Conservation (phyloP, 2,888 invertebrate species). For the Philereme transversata region DNA sequence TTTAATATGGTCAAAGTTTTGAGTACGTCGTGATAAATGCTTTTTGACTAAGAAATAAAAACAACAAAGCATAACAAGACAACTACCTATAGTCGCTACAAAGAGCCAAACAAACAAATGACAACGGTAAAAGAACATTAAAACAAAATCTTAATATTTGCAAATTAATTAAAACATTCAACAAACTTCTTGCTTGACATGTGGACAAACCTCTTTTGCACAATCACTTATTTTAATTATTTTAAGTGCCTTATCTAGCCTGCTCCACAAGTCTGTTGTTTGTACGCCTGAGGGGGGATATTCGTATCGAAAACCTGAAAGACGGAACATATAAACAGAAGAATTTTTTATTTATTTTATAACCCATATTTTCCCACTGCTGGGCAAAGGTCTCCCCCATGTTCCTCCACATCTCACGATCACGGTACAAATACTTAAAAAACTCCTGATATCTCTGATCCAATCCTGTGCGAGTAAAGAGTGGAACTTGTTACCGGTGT, state of each 20-base stretch:
- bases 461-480: too few species aligned
- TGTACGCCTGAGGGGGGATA: slow-evolving; percentile 6
- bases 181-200: slow-evolving; percentile 19
- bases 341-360: too few species aligned
- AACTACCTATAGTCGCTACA: neutral
- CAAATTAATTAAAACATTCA: slow-evolving; percentile 14
- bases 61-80: too few species aligned
- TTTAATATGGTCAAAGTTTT: too few species aligned
- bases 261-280: slow-evolving; percentile 25
- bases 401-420: too few species aligned
- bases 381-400: too few species aligned
- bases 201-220: slow-evolving; percentile 45
- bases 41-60: too few species aligned
- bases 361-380: too few species aligned
- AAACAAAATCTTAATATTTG: neutral
- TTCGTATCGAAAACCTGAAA: neutral
- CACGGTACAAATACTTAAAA: neutral
- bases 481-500: too few species aligned
- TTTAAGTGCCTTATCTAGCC: slow-evolving; percentile 45
- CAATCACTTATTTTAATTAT: slow-evolving; percentile 51
- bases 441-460: neutral
- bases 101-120: neutral
- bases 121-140: neutral
- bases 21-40: too few species aligned
- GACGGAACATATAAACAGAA: neutral